Conservation (phyloP, 2,888 invertebrate genomes). For the Atherix ibis region DNA sequence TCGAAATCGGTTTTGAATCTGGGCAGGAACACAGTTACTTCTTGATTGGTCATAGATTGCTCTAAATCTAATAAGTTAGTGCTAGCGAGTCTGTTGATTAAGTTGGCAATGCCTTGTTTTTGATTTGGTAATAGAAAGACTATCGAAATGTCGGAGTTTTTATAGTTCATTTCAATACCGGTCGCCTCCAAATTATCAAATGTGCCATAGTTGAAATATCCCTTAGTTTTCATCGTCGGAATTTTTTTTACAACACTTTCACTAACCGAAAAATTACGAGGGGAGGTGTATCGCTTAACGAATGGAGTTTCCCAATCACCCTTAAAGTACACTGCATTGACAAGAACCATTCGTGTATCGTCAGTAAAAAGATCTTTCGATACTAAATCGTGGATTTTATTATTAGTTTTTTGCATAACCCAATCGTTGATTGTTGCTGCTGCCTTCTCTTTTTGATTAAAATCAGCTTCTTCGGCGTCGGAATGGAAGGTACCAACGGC, state of each 20-base stretch:
- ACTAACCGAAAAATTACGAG: constrained; percentile 46
- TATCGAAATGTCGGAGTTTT: constrained; percentile 52
- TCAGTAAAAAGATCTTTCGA: constrained; percentile 36
- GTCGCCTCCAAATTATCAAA: constrained; percentile 35
- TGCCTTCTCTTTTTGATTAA: constrained; percentile 34
- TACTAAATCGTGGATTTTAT: constrained; percentile 66
- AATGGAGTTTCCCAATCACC: constrained; percentile 60
- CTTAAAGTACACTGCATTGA: constrained; percentile 80
- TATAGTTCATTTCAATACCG: constrained; percentile 56
- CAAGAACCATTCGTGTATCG: constrained; percentile 50
- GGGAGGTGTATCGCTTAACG: constrained; percentile 37
- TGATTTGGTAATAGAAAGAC: constrained; percentile 56
- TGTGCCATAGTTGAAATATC: constrained; percentile 33
- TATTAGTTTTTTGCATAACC: constrained; percentile 63
- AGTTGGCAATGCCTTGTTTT: constrained; percentile 42
- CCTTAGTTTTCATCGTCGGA: constrained; percentile 49
- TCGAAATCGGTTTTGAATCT: constrained; percentile 66
- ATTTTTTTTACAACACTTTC: constrained; percentile 34
- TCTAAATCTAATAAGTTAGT: constrained; percentile 38
- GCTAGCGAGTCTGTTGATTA: constrained; percentile 44
- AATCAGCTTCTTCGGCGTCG: constrained; percentile 46
- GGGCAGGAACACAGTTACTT: constrained; percentile 50
- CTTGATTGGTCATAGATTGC: constrained; percentile 32
- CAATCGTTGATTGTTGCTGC: constrained; percentile 57
- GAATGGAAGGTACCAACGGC: constrained; percentile 47